A percentile compares a stretch with the other conserved stretches of the same genome.
Evolutionary conservation across 2,113 vertebrate genomes (phyloP).

Genomic region (Natator depressus): DNA sequence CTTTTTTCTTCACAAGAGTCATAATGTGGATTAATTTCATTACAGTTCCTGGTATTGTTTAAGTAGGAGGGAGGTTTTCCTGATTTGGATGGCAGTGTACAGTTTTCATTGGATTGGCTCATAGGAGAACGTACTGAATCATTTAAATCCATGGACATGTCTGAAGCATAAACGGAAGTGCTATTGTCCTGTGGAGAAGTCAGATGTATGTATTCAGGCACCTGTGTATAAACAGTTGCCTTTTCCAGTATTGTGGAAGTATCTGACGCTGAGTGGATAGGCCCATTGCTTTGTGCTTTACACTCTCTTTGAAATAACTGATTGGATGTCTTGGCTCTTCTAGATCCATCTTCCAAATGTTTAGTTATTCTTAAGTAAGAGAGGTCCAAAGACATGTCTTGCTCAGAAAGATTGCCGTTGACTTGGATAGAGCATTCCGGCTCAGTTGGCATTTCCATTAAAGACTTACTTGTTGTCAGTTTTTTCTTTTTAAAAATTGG

Average conservation of each 20-base stretch:
- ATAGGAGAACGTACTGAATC: slow-evolving; percentile 11
- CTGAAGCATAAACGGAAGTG: slow-evolving; percentile 9
- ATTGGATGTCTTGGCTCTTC: neutral
- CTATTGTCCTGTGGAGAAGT: slow-evolving; percentile 55
- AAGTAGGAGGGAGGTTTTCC: slow-evolving; percentile 40
- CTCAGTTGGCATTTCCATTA: slow-evolving; percentile 76
- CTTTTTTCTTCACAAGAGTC: neutral
- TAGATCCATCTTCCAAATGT: slow-evolving; percentile 66
- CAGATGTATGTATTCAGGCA: slow-evolving; percentile 78
- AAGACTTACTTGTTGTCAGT: slow-evolving; percentile 74
- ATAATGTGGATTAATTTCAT: neutral
- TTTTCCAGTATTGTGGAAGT: slow-evolving; percentile 62
- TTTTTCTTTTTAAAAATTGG: slow-evolving; percentile 80
- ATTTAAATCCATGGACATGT: neutral
- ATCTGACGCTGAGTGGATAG: slow-evolving; percentile 44
- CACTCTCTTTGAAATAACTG: slow-evolving; percentile 28
- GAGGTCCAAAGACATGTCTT: slow-evolving; percentile 74
- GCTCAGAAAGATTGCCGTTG: slow-evolving; percentile 75
- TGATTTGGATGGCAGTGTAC: neutral
- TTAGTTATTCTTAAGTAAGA: slow-evolving; percentile 71
- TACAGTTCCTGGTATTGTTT: slow-evolving; percentile 38
- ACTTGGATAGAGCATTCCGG: slow-evolving; percentile 66
- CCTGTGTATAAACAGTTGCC: slow-evolving; percentile 75
- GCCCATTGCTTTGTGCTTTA: slow-evolving; percentile 82
- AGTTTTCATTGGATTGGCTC: slow-evolving; percentile 23